Evolutionary conservation across 2,797 vertebrate genomes (phyloP).

Genomic region (Anolis apletophallus): DNA sequence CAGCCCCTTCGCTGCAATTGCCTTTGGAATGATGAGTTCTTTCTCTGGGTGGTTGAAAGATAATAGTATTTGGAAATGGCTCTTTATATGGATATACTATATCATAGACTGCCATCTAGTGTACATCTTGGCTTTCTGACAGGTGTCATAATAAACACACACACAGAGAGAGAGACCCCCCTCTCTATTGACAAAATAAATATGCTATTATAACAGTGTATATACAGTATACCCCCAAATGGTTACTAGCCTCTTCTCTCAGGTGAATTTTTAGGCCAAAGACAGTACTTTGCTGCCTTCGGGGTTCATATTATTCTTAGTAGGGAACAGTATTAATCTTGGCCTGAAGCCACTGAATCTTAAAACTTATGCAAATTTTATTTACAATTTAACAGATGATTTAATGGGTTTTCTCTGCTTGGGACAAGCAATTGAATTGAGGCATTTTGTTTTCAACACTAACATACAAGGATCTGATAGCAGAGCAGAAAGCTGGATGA

Average conservation of each 20-base stretch:
- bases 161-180: too few relatives aligned
- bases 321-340: background rate
- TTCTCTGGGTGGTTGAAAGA: background rate
- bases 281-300: background rate
- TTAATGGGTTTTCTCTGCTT: too few relatives aligned
- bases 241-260: background rate
- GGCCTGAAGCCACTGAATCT: too few relatives aligned
- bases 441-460: background rate
- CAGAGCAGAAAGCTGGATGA: background rate
- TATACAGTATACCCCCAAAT: background rate
- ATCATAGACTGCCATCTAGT: slow-evolving; percentile 39
- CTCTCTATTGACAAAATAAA: background rate
- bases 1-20: background rate
- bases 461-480: background rate
- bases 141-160: background rate
- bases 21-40: background rate
- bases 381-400: too few relatives aligned
- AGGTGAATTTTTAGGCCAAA: background rate
- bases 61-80: background rate
- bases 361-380: too few relatives aligned
- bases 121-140: background rate
- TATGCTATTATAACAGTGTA: background rate
- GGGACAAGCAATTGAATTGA: too few relatives aligned
- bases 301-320: too few relatives aligned
- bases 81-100: background rate